Evolutionary conservation across 2,888 invertebrate species (phyloP).

Genomic region (Trachelus iudaicus): DNA sequence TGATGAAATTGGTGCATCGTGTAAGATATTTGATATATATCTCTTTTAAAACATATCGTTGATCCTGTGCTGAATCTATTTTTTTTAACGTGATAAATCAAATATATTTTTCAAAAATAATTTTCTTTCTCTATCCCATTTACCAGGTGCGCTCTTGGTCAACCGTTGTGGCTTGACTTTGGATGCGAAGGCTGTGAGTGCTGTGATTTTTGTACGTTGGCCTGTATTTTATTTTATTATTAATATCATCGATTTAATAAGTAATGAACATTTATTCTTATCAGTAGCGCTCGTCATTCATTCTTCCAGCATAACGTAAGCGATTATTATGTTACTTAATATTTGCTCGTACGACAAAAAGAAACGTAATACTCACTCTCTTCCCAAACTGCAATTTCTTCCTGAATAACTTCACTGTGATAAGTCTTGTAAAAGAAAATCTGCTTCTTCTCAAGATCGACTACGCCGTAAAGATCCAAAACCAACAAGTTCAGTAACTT

Average conservation of each 20-base stretch:
- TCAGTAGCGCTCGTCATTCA: neutral
- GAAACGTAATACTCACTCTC: slow-evolving; percentile 71
- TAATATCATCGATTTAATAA: neutral
- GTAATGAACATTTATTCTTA: neutral
- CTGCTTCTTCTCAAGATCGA: slow-evolving; percentile 70
- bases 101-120: neutral
- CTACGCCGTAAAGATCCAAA: slow-evolving; percentile 65
- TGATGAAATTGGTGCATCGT: neutral
- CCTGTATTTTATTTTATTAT: slow-evolving; percentile 2
- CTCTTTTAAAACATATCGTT: no score
- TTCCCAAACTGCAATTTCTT: slow-evolving; percentile 78
- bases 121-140: slow-evolving; percentile 14
- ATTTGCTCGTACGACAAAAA: neutral
- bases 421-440: slow-evolving; percentile 78
- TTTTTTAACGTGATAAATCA: neutral
- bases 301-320: neutral
- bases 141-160: slow-evolving; percentile 57
- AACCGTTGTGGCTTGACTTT: slow-evolving; percentile 50
- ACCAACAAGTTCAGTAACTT: slow-evolving; percentile 69
- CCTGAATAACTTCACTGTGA: slow-evolving; percentile 78
- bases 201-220: slow-evolving; percentile 47
- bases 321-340: neutral
- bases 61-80: no score
- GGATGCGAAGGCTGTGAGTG: slow-evolving; percentile 44
- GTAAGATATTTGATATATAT: neutral